Base-by-base conservation (phyloP, 2,113 vertebrate species). In the Anguilla japonica region DNA sequence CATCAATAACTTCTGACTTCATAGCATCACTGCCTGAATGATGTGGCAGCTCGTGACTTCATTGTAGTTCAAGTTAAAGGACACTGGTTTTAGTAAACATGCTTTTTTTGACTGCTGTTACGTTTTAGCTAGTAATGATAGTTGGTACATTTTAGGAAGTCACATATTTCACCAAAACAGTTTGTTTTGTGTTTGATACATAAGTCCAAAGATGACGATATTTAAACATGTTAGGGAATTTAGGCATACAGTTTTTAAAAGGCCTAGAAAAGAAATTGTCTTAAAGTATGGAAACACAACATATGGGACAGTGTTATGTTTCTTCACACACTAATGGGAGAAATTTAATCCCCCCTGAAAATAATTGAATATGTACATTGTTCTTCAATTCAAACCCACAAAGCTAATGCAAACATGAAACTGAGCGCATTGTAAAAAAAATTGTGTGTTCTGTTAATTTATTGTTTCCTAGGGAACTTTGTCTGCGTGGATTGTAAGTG, bases 401-500 rank as follows among this genome's bases (percentile, higher is more conserved):
- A 88, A 88, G 83, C 89, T 89, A 91, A 83, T 71, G 89, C 91
- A 89, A 90, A 90, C 88, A 26, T 90, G 83, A 88, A 85, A 86
- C 84, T 87, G 67, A 67, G 3, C 88, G 85, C 57, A 60, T 89
- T 86, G 89, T 95, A 89, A 89, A 15, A 46, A 46, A 8, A 50
- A 91, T 90, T 57, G 88, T 91, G 93, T 92, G 91, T 89, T 92
- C 80, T 88, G 92, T 91, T 89, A 91, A 89, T 92, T 91, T 91
- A 86, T 91, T 90, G 92, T 93, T 91, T 87, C 89, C 87, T 91
- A 92, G 93, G 88, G 92, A 90, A 88, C 91, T 93, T 93, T 88
- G 92, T 90, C 83, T 87, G 94, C 92, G 92, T 93, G 91, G 89
- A 93, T 91, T 91, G 95, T 96, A 94, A 95, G 94, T 95, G 95